These are phyloP conservation scores for Rhinolophus sinicus DNA, from an alignment of 2,113 vertebrate genomes.

Conservation along the genomic window DNA sequence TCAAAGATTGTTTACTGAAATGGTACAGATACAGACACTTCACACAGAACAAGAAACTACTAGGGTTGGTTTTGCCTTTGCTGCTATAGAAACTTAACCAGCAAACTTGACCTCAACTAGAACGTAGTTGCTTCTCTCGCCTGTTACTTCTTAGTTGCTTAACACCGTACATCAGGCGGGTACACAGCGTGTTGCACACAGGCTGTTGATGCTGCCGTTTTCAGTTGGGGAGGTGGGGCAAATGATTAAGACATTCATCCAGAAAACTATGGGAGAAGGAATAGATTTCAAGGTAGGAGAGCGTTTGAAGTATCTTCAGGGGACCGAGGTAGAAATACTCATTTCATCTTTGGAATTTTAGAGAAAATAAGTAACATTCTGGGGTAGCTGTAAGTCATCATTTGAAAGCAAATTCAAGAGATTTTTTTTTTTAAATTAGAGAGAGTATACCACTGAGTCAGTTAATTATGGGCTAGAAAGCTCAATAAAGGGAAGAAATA, in stretches of 20 bases:
- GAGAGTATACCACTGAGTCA: neutral
- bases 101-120: neutral
- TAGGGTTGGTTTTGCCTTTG: constrained; percentile 13
- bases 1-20: neutral
- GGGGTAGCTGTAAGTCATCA: neutral
- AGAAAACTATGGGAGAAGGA: neutral
- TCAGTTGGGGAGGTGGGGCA: neutral
- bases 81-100: neutral
- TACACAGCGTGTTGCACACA: neutral
- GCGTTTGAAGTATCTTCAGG: neutral
- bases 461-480: neutral
- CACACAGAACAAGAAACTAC: neutral
- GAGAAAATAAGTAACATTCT: constrained; percentile 5
- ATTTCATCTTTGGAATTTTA: neutral
- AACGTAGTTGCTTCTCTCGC: neutral
- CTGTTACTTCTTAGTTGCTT: neutral
- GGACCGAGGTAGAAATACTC: neutral
- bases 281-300: neutral
- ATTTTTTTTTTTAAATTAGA: neutral
- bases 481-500: neutral
- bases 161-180: too few species aligned
- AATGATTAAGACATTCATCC: neutral
- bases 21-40: neutral
- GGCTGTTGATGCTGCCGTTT: neutral
- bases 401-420: constrained; percentile 9